phyloP scores from a whole-genome alignment of 2,797 vertebrate genomes.

The Trachurus trachurus region DNA sequence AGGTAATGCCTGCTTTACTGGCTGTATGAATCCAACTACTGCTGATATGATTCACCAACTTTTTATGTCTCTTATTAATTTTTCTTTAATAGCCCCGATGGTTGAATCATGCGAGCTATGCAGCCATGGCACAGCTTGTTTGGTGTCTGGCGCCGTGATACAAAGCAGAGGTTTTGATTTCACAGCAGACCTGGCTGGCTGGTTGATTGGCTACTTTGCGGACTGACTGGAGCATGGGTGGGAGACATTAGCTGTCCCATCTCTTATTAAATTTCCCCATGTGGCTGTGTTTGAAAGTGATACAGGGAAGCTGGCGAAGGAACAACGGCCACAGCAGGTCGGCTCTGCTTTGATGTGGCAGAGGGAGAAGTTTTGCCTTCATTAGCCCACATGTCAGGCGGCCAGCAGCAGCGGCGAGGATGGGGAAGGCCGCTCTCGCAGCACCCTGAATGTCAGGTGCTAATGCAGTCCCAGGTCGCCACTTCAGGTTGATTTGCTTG shows the following conservation, averaged over 20 bases:
- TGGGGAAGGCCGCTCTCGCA: slow-evolving; percentile 24
- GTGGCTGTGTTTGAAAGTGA: slow-evolving; percentile 83
- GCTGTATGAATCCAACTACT: slow-evolving; percentile 42
- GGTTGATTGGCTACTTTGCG: slow-evolving; percentile 50
- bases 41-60: slow-evolving; percentile 66
- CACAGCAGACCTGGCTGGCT: slow-evolving; percentile 54
- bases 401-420: slow-evolving; percentile 56
- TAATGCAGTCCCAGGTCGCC: slow-evolving; percentile 46
- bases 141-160: slow-evolving; percentile 59
- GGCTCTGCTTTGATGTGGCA: slow-evolving; percentile 78
- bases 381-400: slow-evolving; percentile 73
- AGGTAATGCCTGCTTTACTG: slow-evolving; percentile 54
- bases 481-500: slow-evolving; percentile 54
- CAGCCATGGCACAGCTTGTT: slow-evolving; percentile 36
- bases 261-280: slow-evolving; percentile 82
- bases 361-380: slow-evolving; percentile 74
- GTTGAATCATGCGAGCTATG: slow-evolving; percentile 32
- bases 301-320: slow-evolving; percentile 74
- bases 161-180: slow-evolving; percentile 80
- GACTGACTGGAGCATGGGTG: slow-evolving; percentile 65
- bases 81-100: slow-evolving; percentile 53
- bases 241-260: slow-evolving; percentile 82
- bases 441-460: slow-evolving; percentile 68
- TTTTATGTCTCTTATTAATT: slow-evolving; percentile 50
- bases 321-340: slow-evolving; percentile 63